Percentiles rank a stretch among this genome's conserved stretches.
These are phyloP conservation scores for Drosophila pegasa DNA, from an alignment of 2,888 invertebrate genomes.

Conservation along the genomic window DNA sequence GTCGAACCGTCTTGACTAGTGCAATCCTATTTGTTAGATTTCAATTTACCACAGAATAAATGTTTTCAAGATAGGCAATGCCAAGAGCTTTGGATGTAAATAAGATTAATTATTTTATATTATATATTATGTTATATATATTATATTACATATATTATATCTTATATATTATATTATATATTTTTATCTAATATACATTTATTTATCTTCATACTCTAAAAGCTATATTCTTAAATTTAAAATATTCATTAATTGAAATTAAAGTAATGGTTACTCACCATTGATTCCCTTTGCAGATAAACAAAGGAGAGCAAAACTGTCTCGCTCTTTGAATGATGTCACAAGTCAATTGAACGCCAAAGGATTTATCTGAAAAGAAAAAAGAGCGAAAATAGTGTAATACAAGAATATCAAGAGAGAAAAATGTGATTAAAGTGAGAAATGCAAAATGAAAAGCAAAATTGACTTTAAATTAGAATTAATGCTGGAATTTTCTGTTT, in stretches of 20 bases:
- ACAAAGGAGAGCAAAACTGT: neutral
- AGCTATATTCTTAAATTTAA: too few relatives aligned
- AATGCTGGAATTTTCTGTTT: neutral
- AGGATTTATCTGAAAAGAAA: neutral
- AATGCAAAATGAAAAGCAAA: neutral
- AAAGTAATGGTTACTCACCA: neutral
- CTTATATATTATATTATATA: too few relatives aligned
- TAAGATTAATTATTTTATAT: too few relatives aligned
- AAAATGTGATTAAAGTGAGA: slow-evolving; percentile 5
- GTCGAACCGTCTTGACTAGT: too few relatives aligned
- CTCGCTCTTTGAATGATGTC: neutral
- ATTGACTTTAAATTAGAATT: neutral
- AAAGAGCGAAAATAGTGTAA: neutral
- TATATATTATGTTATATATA: too few relatives aligned
- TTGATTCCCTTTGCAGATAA: neutral
- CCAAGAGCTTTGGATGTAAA: too few relatives aligned
- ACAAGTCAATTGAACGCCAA: neutral
- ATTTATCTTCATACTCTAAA: too few relatives aligned
- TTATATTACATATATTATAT: too few relatives aligned
- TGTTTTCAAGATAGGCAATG: too few relatives aligned
- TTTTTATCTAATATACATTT: too few relatives aligned
- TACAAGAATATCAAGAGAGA: neutral
- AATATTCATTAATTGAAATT: neutral
- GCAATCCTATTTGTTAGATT: too few relatives aligned
- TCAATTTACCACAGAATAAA: too few relatives aligned